These are phyloP conservation scores for Fregata magnificens DNA, from an alignment of 2,113 vertebrate genomes.

Conservation along the genomic window DNA sequence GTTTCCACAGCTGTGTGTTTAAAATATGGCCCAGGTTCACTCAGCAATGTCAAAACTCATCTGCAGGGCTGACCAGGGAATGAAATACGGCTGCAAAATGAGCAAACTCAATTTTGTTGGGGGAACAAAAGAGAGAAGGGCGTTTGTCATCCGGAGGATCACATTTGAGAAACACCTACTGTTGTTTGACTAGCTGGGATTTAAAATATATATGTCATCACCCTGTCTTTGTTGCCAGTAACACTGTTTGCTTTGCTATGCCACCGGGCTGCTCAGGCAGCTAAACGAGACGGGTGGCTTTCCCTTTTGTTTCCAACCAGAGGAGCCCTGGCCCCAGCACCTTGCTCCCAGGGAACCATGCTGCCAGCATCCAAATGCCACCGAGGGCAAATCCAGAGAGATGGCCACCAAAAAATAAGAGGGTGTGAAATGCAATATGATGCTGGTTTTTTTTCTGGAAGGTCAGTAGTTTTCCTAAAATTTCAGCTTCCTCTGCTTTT, in stretches of 20 bases:
- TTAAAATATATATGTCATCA: background rate
- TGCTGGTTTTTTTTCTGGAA: background rate
- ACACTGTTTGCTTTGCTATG: background rate
- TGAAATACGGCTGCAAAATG: background rate
- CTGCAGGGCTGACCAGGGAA: background rate
- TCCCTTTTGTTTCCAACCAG: background rate
- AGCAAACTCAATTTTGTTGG: background rate
- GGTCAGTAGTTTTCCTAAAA: background rate
- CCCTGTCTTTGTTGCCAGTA: background rate
- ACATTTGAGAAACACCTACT: background rate
- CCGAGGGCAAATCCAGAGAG: no score
- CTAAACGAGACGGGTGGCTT: rapidly evolving
- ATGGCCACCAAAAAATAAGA: background rate
- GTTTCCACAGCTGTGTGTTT: background rate
- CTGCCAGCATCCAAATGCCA: background rate
- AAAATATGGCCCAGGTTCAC: background rate
- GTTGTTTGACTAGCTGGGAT: background rate
- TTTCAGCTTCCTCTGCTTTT: background rate
- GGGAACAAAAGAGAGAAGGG: background rate
- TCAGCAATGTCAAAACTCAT: background rate
- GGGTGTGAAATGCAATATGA: background rate
- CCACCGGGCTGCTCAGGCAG: background rate
- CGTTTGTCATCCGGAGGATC: background rate
- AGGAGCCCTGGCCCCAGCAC: background rate
- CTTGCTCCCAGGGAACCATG: rapidly evolving